phyloP scores from a whole-genome alignment of 2,113 vertebrate species.

The Cisticola juncidis region DNA sequence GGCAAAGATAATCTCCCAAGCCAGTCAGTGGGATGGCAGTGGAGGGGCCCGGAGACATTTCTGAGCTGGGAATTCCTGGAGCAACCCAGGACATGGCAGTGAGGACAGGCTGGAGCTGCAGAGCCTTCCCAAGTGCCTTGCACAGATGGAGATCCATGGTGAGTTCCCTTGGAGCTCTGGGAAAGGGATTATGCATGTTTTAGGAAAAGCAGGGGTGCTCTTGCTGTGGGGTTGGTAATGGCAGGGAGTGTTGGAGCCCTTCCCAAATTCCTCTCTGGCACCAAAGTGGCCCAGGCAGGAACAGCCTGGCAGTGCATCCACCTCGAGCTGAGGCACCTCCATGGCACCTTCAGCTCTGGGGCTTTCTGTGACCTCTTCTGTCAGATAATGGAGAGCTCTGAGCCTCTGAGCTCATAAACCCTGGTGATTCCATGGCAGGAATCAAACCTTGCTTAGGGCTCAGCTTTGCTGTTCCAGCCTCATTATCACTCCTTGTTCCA shows the following conservation, averaged over 20 bases:
- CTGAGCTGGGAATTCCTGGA: not conserved
- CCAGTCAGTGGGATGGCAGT: not conserved
- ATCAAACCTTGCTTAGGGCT: not conserved
- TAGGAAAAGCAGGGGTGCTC: not conserved
- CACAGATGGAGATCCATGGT: not conserved
- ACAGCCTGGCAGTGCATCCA: not conserved
- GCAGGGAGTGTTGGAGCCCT: not conserved
- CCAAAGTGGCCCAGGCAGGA: not conserved
- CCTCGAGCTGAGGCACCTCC: not conserved
- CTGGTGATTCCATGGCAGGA: not conserved
- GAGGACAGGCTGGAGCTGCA: not conserved
- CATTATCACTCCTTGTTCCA: not conserved
- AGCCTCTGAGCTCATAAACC: not conserved
- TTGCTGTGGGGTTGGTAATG: not conserved
- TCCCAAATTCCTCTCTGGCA: not conserved
- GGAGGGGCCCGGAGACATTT: not conserved
- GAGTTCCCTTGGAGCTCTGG: not conserved
- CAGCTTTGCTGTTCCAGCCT: not conserved
- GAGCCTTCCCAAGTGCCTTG: not conserved
- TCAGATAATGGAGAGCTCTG: not conserved
- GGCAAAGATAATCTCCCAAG: not conserved
- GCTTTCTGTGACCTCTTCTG: not conserved
- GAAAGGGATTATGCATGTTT: not conserved
- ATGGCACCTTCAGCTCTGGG: not conserved
- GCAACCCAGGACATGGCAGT: rapidly evolving